A percentile compares a stretch with the other conserved stretches of the same genome.
phyloP scores from a whole-genome alignment of 1,140 invertebrate genomes.

The Diorhabda elongata region DNA sequence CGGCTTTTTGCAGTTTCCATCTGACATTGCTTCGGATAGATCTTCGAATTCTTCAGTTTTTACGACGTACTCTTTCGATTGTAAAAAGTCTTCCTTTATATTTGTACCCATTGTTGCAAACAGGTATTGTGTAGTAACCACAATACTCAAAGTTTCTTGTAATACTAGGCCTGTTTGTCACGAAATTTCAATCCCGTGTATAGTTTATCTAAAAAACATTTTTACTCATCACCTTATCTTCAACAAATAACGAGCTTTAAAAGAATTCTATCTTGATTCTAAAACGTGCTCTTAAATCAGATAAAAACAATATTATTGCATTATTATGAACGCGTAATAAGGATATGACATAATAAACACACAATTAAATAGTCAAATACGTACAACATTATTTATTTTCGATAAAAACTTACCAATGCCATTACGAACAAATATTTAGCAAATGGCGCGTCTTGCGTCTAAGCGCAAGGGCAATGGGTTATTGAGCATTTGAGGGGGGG shows the following conservation, averaged over 20 bases:
- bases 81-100: conserved; percentile 32
- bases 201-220: conserved; percentile 37
- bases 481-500: conserved; percentile 25
- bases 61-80: conserved; percentile 32
- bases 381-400: conserved; percentile 15
- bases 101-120: conserved; percentile 36
- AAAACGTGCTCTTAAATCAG: no score
- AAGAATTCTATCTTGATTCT: no score
- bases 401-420: conserved; percentile 46
- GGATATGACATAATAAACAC: conserved; percentile 14
- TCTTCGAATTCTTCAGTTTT: conserved; percentile 39
- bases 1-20: conserved; percentile 42
- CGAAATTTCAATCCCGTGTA: conserved; percentile 37
- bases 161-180: conserved; percentile 36
- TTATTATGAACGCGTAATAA: conserved; percentile 1
- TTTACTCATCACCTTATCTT: not conserved
- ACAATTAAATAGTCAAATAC: conserved; percentile 12
- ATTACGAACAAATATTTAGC: conserved; percentile 48
- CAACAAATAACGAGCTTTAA: no score
- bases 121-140: conserved; percentile 20
- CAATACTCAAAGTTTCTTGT: conserved; percentile 16
- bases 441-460: conserved; percentile 47
- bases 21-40: conserved; percentile 38
- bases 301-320: not conserved
- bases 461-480: conserved; percentile 41